Base-by-base conservation (phyloP, 2,888 invertebrate species). In the Mythimna albipuncta region DNA sequence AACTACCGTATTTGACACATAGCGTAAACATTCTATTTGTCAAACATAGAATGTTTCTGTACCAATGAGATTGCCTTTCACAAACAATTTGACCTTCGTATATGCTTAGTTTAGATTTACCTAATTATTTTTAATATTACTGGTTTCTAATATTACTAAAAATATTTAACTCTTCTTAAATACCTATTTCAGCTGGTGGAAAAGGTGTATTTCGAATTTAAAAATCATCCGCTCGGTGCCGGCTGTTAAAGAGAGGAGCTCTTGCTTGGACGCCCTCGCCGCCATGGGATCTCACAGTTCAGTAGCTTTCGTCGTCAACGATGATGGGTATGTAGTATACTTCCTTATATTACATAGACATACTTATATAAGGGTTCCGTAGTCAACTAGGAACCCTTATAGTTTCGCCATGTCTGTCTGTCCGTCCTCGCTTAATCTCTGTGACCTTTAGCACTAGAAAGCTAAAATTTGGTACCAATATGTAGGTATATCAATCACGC, bases 101-200 rank as follows among this genome's bases (percentile, higher is more conserved):
- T 2, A 44, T 11, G 4, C 0, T 44, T 11, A 44, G 16, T 6
- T 57, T 32, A 57, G 16, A 55, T 26, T 55, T 57, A 32, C 32
- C 5, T 6, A 4, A 7, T 16, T 32, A 9, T 32, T 52, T 52
- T 52, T 9, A 9, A 9, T 52, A 13, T 6, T 4, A 16, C 13
- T 13, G 13, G 13, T 47, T 47, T 6, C 6, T 32, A 32, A 32
- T 57, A 3, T 32, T 0, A 55, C 2, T 47, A 19, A 63, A 10
- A 63, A 47, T 32, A n/a, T 35, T 11, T 19, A 32, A 47, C 11
- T 58, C 19, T 63, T 52, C 4, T 32, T 11, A 35, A 55, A 52
- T 38, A 26, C 26, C 26, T 26, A 32, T 90, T 87, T 32, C 86
- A 98, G 98, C 97, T 99, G 99, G 99, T 98, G 98, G 97, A 96